These are phyloP conservation scores for Lasaia peninsularis DNA, from an alignment of 1,140 invertebrate species.

Conservation along the genomic window DNA sequence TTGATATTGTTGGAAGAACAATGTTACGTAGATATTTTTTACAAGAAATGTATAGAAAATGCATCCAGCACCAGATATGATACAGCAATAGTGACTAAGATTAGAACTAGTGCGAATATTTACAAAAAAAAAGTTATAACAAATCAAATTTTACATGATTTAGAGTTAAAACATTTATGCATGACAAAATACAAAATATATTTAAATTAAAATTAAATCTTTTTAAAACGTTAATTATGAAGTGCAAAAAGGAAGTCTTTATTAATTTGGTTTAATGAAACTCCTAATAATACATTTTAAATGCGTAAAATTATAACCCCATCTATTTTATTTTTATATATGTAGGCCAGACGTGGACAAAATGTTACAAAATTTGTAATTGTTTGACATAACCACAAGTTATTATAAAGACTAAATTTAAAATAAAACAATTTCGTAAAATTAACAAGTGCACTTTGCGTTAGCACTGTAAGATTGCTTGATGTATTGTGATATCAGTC, in stretches of 20 bases:
- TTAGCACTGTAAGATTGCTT: background rate
- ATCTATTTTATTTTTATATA: no score
- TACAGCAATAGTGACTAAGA: background rate
- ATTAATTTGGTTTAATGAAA: no score
- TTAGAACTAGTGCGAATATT: background rate
- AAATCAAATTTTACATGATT: background rate
- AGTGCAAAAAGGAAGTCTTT: no score
- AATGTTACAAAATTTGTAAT: background rate
- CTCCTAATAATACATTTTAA: no score
- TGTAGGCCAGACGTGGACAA: background rate
- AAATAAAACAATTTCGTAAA: no score
- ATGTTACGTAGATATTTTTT: background rate
- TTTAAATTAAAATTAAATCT: no score
- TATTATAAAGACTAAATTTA: no score
- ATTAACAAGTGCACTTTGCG: background rate
- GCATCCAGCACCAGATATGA: background rate
- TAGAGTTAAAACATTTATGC: no score
- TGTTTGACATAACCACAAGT: no score
- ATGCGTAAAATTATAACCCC: no score
- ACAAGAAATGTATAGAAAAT: background rate
- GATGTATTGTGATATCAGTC: background rate
- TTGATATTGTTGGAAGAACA: background rate
- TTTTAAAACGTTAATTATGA: no score
- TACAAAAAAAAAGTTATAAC: background rate
- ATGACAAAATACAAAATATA: no score